phyloP scores from a whole-genome alignment of 2,888 invertebrate genomes.

The Neoaliturus tenellus region DNA sequence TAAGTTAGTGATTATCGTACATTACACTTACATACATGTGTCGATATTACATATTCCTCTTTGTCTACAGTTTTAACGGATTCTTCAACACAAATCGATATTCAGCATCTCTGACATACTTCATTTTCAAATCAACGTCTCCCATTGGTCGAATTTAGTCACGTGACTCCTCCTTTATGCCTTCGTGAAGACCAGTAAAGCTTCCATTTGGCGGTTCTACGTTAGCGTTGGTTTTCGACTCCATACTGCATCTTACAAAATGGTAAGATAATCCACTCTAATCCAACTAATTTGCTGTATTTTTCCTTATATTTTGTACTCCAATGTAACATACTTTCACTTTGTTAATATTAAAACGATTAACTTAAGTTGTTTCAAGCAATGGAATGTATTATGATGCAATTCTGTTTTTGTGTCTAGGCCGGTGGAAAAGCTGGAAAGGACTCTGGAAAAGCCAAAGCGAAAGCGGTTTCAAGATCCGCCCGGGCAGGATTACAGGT shows the following conservation, averaged over 20 bases:
- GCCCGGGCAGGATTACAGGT: constrained; percentile 99
- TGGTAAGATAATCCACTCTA: constrained; percentile 42
- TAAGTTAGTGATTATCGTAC: too few species aligned
- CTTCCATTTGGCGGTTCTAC: constrained; percentile 41
- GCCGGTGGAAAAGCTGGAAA: constrained; percentile 99
- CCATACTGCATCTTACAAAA: constrained; percentile 42
- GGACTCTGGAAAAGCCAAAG: constrained; percentile 99
- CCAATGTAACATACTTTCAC: not conserved
- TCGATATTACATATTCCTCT: not conserved
- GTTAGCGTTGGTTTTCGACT: constrained; percentile 40
- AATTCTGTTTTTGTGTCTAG: constrained; percentile 77
- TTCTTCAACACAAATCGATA: constrained; percentile 5
- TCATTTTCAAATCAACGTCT: not conserved
- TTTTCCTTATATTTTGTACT: not conserved
- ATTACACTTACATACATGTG: too few species aligned
- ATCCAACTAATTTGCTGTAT: not conserved
- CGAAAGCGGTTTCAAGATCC: constrained; percentile 99
- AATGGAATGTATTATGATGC: constrained; percentile 14
- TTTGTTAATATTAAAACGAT: not conserved
- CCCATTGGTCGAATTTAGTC: constrained; percentile 28
- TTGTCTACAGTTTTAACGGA: not conserved
- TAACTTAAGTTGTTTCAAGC: not conserved
- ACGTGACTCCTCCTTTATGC: constrained; percentile 39
- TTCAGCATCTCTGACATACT: not conserved
- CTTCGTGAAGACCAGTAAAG: constrained; percentile 9